Base-by-base conservation (phyloP, 2,113 vertebrate genomes). In the Lates calcarifer region DNA sequence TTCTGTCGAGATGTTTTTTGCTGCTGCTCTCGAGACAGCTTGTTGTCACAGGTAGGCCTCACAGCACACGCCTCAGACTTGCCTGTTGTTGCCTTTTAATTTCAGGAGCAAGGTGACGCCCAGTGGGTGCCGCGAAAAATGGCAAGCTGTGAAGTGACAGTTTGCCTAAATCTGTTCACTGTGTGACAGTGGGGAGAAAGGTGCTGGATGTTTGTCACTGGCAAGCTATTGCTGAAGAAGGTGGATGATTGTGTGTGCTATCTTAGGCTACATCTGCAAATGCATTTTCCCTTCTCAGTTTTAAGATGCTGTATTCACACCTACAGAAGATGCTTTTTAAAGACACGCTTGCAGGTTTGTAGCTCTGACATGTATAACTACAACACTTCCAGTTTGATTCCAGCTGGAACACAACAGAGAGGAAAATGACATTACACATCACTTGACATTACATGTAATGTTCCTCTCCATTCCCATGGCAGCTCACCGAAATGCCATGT, bases 1-100 rank as follows among this genome's bases (percentile, higher is more conserved):
- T 55, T 66, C 45, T 43, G 55, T 47, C 6, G 12, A 22, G 22
- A 61, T 4, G 39, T 20, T 65, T 47, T 24, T 0, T 37, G 47
- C 0, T 37, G 47, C 66, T 49, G 33, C 29, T 43, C 29, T 79
- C 35, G n/a, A 77, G 75, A 76, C 67, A 60, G 62, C 74, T 65
- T 18, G 29, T n/a, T 58, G 33, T 64, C 57, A 26, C 28, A 33
- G 73, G 51, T 68, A 53, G 79, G 70, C 70, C 33, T 47, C 45
- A 1, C 64, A 49, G 73, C 41, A 6, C 60, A 35, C 3, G 0
- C 39, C 39, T 17, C 61, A 29, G 18, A 62, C 41, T 11, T 26
- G 11, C 47, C 62, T 80, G 81, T 76, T 76, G 81, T 69, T 74
- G 82, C 28, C 69, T 83, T 88, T 89, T 87, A 80, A 87, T 88